Conservation (phyloP, 2,797 vertebrate genomes). For the Phylloscopus collybita region DNA sequence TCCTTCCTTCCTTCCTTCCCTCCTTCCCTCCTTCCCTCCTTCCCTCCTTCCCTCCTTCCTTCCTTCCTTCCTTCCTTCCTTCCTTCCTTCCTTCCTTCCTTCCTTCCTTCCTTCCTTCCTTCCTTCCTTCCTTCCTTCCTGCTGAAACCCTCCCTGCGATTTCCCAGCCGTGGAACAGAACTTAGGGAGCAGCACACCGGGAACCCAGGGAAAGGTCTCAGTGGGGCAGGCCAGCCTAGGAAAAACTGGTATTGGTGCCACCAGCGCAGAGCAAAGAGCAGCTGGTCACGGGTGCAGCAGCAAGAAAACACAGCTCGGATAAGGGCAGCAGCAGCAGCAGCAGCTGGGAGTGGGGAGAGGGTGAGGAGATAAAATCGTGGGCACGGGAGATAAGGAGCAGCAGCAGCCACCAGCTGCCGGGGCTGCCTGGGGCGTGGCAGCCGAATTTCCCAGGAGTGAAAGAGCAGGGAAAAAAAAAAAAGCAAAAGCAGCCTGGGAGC, state of each 20-base stretch:
- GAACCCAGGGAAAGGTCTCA: too few species aligned
- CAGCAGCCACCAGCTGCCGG: neutral
- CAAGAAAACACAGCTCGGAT: neutral
- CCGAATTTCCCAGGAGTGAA: neutral
- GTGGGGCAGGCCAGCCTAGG: neutral
- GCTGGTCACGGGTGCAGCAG: neutral
- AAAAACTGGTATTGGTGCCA: neutral
- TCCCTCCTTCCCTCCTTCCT: too few species aligned
- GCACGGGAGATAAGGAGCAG: neutral
- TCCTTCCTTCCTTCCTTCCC: too few species aligned
- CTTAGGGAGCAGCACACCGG: neutral
- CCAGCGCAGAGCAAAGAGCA: conserved; percentile 21
- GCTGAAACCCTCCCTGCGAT: neutral
- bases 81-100: too few species aligned
- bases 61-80: too few species aligned
- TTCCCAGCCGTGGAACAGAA: fast-evolving
- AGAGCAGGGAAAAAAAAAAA: neutral
- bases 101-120: too few species aligned
- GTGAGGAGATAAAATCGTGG: neutral
- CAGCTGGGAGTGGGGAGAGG: neutral
- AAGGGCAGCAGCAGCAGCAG: neutral
- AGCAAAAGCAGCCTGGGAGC: neutral
- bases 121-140: neutral
- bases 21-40: too few species aligned
- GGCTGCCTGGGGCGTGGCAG: neutral